Evolutionary conservation across 2,888 invertebrate species (phyloP), one percentile per base, ranked within the genome.

Genomic region (Troides aeacus): DNA sequence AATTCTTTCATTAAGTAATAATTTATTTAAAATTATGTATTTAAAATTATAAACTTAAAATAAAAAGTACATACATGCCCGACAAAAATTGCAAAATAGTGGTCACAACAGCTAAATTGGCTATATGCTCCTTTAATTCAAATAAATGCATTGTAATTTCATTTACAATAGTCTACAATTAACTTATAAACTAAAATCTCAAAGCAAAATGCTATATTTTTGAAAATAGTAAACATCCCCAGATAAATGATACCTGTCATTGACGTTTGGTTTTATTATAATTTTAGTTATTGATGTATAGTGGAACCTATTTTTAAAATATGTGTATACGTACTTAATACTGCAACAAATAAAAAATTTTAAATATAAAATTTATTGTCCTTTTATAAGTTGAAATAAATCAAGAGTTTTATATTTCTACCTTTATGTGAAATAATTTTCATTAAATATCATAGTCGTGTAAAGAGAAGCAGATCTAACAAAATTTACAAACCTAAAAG

Each of bases 71-170:
- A 95, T 94, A 97, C 97, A 94, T 94, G 90, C 97, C 97, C 71
- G 97, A 96, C 76, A 97, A 90, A 93, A 97, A 97, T 83, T 97
- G 97, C 72, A 96, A 88, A 75, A 97, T 94, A 21, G 97, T 97
- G 73, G 96, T 95, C 72, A 95, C 87, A 62, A 97, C 96, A 56
- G 97, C 97, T 73, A 87, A 74, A 72, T 77, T 79, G 63, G 89
- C 85, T 46, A 92, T 76, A 64, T 85, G 75, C 75, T 81, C 79
- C 72, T 81, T 85, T 63, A 76, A 56, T 39, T 63, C 63, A 56
- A 62, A 67, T 58, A 67, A 67, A 61, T 67, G 39, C 70, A 70
- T 70, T 67, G n/a, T 70, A 56, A 21, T 62, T 68, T 53, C 58
- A 57, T 63, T 57, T 23, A 64, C 62, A 50, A 62, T 36, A 62